Evolutionary conservation across 2,888 invertebrate species (phyloP).

Genomic region (Agapostemon virescens): DNA sequence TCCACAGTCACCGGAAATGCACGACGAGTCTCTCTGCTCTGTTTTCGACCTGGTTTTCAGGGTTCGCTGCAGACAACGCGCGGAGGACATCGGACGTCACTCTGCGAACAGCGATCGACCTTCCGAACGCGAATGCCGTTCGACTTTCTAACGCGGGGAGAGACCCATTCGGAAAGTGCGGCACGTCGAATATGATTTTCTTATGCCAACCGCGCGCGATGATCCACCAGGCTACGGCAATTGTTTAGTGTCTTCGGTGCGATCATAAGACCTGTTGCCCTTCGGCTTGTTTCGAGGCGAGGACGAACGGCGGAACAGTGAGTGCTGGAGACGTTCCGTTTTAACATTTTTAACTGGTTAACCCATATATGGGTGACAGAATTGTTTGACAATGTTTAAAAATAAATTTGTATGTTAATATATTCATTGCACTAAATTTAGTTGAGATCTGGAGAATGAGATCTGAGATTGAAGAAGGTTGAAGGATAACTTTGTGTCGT

Average conservation of each 20-base stretch:
- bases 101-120: not conserved
- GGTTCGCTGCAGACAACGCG: not conserved
- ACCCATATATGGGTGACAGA: no score
- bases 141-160: not conserved
- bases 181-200: conserved; percentile 13
- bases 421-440: no score
- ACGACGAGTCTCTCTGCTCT: not conserved
- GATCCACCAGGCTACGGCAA: not conserved
- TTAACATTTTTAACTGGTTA: no score
- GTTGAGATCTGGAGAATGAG: no score
- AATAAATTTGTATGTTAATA: no score
- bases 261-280: not conserved
- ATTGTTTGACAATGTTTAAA: no score
- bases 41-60: not conserved
- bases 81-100: not conserved
- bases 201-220: conserved; percentile 14
- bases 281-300: not conserved
- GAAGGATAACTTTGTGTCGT: no score
- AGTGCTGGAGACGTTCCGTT: not conserved
- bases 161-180: not conserved
- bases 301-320: not conserved
- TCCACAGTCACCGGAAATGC: not conserved
- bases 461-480: no score
- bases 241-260: not conserved
- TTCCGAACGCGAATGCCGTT: not conserved